Base-by-base conservation (phyloP, 1,140 invertebrate genomes). In the Copidosoma floridanum region DNA sequence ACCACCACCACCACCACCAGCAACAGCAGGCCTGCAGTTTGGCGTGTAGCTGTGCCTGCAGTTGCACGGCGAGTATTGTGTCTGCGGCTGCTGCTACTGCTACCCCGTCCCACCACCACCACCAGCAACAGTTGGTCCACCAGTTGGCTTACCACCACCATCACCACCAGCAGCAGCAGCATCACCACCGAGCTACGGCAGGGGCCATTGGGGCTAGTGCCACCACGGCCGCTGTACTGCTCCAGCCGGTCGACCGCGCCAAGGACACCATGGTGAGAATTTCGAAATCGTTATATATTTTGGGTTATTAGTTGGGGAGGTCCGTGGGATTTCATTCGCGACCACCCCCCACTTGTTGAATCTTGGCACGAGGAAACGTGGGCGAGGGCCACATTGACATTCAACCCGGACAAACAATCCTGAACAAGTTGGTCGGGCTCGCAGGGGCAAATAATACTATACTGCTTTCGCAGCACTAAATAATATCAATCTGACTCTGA, bases 201-300 rank as follows among this genome's bases (percentile, higher is more conserved):
- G 18, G 52, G 51, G 57, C 65, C 59, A 56, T 16, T 16, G 38
- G 61, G 8, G 64, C 74, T 54, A 71, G 69, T 44, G 69, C 72
- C 11, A 66, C 74, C 27, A 63, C 74, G 11, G 69, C 74, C 52
- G 73, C 77, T 37, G 76, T 81, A 32, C 71, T 81, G 10, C 70
- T 81, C 35, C 77, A 78, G 61, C 79, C 79, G 26, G 73, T 80
- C 41, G 75, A 79, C 61, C 77, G 76, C 68, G 68, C 78, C 73
- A 81, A 81, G 68, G 78, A 81, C 71, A 73, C 77, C 65, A 81
- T 81, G 77, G 79, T 81, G 73, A 77, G 77, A n/a, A n/a, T n/a
- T n/a, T n/a, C n/a, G n/a, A n/a, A n/a, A n/a, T n/a, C n/a, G n/a
- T n/a, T n/a, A n/a, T n/a, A n/a, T n/a, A n/a, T n/a, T n/a, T n/a